Evolutionary conservation across 2,797 vertebrate genomes (phyloP).

Genomic region (Xenentodon cancila): DNA sequence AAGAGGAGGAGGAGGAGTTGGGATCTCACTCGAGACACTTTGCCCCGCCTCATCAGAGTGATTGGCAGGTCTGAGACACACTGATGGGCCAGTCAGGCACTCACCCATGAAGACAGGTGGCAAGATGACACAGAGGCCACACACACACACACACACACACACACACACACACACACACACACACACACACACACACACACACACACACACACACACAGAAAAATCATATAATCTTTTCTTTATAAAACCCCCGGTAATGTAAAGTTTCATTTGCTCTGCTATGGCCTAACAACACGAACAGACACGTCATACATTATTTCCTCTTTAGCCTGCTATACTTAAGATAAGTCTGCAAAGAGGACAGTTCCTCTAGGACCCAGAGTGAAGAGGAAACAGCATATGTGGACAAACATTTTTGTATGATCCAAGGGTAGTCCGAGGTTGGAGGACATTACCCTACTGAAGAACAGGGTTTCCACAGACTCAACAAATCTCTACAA

Average conservation of each 20-base stretch:
- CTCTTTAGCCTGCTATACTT: conserved; percentile 52
- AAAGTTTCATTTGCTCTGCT: conserved; percentile 54
- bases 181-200: conserved; percentile 30
- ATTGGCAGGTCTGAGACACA: conserved; percentile 75
- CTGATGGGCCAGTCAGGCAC: conserved; percentile 67
- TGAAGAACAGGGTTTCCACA: conserved; percentile 35
- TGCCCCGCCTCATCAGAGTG: conserved; percentile 81
- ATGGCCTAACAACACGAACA: conserved; percentile 62
- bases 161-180: conserved; percentile 21
- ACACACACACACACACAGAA: conserved; percentile 22
- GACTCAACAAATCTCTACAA: conserved; percentile 50
- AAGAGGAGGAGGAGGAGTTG: conserved; percentile 35
- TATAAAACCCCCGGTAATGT: conserved; percentile 66
- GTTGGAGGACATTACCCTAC: conserved; percentile 32
- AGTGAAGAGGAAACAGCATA: conserved; percentile 38
- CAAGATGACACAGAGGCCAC: conserved; percentile 53
- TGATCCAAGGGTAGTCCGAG: conserved; percentile 36
- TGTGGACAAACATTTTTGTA: conserved; percentile 23
- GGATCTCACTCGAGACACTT: conserved; percentile 77
- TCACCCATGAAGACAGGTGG: conserved; percentile 64
- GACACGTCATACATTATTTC: conserved; percentile 57
- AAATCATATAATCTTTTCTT: conserved; percentile 60
- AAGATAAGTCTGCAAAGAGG: conserved; percentile 59
- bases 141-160: conserved; percentile 21
- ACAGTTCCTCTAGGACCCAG: conserved; percentile 44